A percentile compares a stretch with the other conserved stretches of the same genome.
These are phyloP conservation scores for Lordiphosa fenestrarum DNA, from an alignment of 2,888 invertebrate genomes.

Conservation along the genomic window DNA sequence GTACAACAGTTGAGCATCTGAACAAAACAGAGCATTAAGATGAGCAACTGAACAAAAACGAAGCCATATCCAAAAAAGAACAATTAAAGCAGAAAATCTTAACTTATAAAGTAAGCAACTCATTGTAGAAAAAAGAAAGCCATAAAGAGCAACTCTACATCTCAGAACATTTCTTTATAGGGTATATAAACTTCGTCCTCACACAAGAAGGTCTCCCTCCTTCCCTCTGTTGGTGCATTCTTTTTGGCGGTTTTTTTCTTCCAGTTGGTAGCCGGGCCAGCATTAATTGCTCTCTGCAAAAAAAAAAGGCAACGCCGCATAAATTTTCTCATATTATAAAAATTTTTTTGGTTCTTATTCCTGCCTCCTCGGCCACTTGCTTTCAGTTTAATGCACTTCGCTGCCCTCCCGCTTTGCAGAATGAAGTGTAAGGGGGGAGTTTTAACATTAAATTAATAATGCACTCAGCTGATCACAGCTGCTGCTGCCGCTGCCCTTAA, in stretches of 20 bases:
- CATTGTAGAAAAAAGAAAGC: no score
- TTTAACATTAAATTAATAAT: slow-evolving; percentile 70
- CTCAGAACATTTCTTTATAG: no score
- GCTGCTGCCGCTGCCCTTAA: slow-evolving; percentile 31
- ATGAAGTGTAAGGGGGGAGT: slow-evolving; percentile 37
- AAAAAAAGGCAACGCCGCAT: slow-evolving; percentile 52
- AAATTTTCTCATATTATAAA: slow-evolving; percentile 66
- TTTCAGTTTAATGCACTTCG: slow-evolving; percentile 21
- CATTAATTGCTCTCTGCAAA: slow-evolving; percentile 64
- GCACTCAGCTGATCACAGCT: slow-evolving; percentile 48
- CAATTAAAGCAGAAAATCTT: no score
- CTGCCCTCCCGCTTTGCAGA: slow-evolving; percentile 43
- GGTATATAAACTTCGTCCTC: no score
- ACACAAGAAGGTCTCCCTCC: no score
- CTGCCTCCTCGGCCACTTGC: slow-evolving; percentile 42
- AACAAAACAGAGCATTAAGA: no score
- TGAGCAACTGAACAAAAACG: no score
- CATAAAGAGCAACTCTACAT: no score
- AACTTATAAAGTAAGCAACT: no score
- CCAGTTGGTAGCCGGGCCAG: slow-evolving; percentile 40
- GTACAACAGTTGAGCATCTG: no score
- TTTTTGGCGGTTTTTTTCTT: background rate
- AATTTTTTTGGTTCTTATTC: slow-evolving; percentile 39
- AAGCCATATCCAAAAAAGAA: no score
- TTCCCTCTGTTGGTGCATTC: background rate